phyloP scores from a whole-genome alignment of 2,888 invertebrate genomes.

The Polyommatus icarus region DNA sequence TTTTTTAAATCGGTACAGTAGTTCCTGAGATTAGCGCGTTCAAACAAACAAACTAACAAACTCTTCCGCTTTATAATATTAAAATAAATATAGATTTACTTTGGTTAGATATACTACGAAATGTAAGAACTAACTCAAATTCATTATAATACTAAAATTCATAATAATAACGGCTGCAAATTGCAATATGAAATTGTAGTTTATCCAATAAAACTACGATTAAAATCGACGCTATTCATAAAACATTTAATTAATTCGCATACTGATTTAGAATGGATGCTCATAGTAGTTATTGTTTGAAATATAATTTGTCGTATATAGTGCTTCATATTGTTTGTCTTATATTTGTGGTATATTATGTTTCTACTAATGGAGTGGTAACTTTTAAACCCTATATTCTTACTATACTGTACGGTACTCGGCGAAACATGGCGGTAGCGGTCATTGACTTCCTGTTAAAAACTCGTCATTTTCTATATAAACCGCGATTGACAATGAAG shows the following conservation, averaged over 20 bases:
- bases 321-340: background rate
- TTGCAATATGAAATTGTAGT: background rate
- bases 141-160: background rate
- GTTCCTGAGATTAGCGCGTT: too few species aligned
- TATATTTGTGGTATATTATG: background rate
- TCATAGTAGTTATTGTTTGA: background rate
- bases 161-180: background rate
- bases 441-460: too few species aligned
- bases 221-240: background rate
- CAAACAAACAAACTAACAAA: too few species aligned
- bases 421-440: too few species aligned
- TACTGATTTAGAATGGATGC: conserved; percentile 1
- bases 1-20: too few species aligned
- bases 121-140: background rate
- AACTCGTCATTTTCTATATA: too few species aligned
- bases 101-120: too few species aligned
- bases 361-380: conserved; percentile 58
- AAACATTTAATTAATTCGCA: conserved; percentile 22
- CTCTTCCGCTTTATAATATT: too few species aligned
- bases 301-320: background rate
- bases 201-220: conserved; percentile 12
- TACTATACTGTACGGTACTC: too few species aligned
- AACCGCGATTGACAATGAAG: too few species aligned
- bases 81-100: too few species aligned
- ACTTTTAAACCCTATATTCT: background rate